These are phyloP conservation scores for Drosophila percnosoma DNA, from an alignment of 2,888 invertebrate species.

Conservation along the genomic window DNA sequence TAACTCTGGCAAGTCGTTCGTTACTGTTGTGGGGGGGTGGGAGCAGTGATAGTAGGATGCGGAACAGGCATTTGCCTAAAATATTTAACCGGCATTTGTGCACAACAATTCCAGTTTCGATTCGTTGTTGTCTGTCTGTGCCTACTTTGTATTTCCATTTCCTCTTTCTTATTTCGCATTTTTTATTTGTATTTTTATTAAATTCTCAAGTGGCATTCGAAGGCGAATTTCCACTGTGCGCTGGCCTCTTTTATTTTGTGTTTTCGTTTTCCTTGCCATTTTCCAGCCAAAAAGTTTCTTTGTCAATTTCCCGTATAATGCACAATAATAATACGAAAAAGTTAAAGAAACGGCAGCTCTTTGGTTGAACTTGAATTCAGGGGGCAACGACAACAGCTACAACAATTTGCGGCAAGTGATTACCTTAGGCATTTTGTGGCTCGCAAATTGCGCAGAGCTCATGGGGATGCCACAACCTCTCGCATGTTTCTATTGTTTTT, in stretches of 20 bases:
- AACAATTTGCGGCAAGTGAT: slow-evolving; percentile 70
- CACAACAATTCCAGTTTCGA: slow-evolving; percentile 71
- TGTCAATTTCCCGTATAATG: slow-evolving; percentile 79
- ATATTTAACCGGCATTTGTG: slow-evolving; percentile 79
- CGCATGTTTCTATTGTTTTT: slow-evolving; percentile 24
- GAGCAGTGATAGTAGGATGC: neutral
- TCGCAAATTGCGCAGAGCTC: slow-evolving; percentile 75
- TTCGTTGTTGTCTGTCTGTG: slow-evolving; percentile 36
- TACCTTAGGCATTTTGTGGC: slow-evolving; percentile 70
- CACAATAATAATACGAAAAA: slow-evolving; percentile 61
- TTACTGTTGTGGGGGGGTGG: neutral
- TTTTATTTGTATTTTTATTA: slow-evolving; percentile 61
- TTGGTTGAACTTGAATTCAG: slow-evolving; percentile 65
- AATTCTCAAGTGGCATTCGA: slow-evolving; percentile 80
- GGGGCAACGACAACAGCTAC: slow-evolving; percentile 21
- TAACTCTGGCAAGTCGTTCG: slow-evolving; percentile 57
- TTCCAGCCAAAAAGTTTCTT: slow-evolving; percentile 72
- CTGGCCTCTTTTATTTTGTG: slow-evolving; percentile 6
- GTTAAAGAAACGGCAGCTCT: slow-evolving; percentile 59
- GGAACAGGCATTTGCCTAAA: slow-evolving; percentile 70
- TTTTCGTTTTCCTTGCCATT: slow-evolving; percentile 61
- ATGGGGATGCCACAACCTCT: slow-evolving; percentile 56
- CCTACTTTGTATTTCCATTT: slow-evolving; percentile 6
- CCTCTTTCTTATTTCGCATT: slow-evolving; percentile 4
- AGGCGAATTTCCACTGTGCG: slow-evolving; percentile 53